A percentile compares a stretch with the other conserved stretches of the same genome.
phyloP scores from a whole-genome alignment of 2,797 vertebrate genomes.

The Emys orbicularis region DNA sequence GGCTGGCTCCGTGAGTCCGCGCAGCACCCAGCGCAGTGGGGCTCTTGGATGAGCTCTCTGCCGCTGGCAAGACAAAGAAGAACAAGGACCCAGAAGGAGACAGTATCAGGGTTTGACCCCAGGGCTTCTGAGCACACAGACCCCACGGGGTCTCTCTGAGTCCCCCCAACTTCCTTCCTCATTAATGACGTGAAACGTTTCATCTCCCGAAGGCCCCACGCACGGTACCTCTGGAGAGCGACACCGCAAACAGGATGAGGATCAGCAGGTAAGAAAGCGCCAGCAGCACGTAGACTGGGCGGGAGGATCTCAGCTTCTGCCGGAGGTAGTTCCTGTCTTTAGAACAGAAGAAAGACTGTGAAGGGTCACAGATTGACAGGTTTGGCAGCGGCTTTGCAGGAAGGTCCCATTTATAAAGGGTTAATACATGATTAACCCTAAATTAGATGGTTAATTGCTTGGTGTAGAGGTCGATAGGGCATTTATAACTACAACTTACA shows the following conservation, averaged over 20 bases:
- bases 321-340: conserved; percentile 16
- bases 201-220: fast-evolving
- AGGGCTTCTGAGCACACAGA: fast-evolving
- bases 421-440: conserved; percentile 1
- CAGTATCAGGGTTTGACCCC: background rate
- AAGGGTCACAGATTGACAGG: background rate
- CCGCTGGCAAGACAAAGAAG: background rate
- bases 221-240: conserved; percentile 39
- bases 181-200: fast-evolving
- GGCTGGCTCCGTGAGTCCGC: no score
- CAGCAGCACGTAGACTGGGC: conserved; percentile 24
- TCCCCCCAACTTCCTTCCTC: background rate
- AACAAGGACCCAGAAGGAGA: fast-evolving
- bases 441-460: background rate
- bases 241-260: conserved; percentile 19
- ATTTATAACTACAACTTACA: fast-evolving
- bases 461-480: background rate
- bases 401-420: background rate
- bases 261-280: conserved; percentile 48
- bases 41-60: background rate
- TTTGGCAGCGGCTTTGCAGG: background rate
- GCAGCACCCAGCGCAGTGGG: background rate
- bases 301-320: background rate
- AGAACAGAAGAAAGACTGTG: background rate
- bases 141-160: fast-evolving